Conservation (phyloP, 2,113 vertebrate genomes). For the Corvus cornix region DNA sequence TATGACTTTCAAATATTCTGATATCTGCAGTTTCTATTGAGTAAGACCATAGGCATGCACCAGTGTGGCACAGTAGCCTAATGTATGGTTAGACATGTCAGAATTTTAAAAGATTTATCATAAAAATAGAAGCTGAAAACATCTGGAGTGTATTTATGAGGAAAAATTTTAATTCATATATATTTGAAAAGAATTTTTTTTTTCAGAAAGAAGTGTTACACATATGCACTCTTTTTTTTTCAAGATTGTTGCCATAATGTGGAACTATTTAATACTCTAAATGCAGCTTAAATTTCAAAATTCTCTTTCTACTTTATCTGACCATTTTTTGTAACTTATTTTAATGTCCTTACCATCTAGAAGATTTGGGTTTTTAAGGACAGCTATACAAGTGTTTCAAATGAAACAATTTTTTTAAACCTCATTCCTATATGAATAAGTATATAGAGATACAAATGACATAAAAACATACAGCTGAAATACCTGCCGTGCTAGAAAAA, state of each 20-base stretch:
- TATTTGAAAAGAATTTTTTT: not conserved
- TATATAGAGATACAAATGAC: not conserved
- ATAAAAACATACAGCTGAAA: not conserved
- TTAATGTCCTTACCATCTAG: not conserved
- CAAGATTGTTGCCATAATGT: not conserved
- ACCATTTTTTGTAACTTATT: not conserved
- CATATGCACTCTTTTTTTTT: not conserved
- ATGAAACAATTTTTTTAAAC: not conserved
- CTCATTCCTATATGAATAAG: not conserved
- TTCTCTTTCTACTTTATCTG: not conserved
- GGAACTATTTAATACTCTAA: not conserved
- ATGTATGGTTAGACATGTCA: not conserved
- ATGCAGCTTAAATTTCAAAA: not conserved
- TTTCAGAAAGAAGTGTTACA: not conserved
- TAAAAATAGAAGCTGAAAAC: not conserved
- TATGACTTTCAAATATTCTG: not conserved
- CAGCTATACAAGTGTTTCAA: not conserved
- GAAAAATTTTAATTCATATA: not conserved
- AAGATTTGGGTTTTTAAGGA: not conserved
- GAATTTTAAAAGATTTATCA: not conserved
- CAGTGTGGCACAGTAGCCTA: not conserved
- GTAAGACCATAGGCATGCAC: accelerated
- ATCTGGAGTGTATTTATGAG: not conserved
- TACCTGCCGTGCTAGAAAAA: not conserved
- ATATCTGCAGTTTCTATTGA: not conserved